Percentiles rank a stretch among this genome's conserved stretches.
Evolutionary conservation across 2,797 vertebrate genomes (phyloP).

Genomic region (Sternarchorhynchus goeldii): DNA sequence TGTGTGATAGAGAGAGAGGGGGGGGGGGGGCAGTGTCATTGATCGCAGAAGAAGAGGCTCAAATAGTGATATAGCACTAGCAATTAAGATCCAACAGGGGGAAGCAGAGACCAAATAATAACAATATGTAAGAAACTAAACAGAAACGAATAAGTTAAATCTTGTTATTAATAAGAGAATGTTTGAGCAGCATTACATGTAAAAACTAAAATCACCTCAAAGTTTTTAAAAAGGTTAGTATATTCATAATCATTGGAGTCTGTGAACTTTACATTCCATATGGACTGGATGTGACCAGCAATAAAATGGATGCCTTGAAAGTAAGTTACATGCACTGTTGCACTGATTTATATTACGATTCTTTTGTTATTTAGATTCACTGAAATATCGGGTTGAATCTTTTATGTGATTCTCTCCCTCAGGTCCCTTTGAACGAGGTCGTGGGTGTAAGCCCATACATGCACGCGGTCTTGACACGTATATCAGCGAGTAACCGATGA

Average conservation of each 20-base stretch:
- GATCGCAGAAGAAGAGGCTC: no score
- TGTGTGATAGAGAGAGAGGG: no score
- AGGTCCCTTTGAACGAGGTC: slow-evolving; percentile 41
- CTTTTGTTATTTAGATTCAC: slow-evolving; percentile 17
- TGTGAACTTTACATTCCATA: slow-evolving; percentile 6
- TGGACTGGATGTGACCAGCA: slow-evolving; percentile 9
- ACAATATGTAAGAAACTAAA: background rate
- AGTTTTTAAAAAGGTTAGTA: background rate
- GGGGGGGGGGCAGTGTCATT: background rate
- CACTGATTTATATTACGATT: slow-evolving; percentile 30
- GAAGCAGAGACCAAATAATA: slow-evolving; percentile 62
- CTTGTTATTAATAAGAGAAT: no score
- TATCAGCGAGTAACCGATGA: slow-evolving; percentile 37
- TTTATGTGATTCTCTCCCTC: slow-evolving; percentile 33
- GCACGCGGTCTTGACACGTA: slow-evolving; percentile 36
- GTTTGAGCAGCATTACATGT: background rate
- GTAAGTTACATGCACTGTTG: slow-evolving; percentile 28
- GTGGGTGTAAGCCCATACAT: slow-evolving; percentile 32
- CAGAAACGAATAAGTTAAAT: background rate
- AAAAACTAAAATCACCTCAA: background rate
- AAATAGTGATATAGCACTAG: slow-evolving; percentile 11
- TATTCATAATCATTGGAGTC: slow-evolving; percentile 35
- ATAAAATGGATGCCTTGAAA: slow-evolving; percentile 28
- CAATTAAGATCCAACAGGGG: slow-evolving; percentile 61
- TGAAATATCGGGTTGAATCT: slow-evolving; percentile 28